These are phyloP conservation scores for Elgaria multicarinata DNA, from an alignment of 2,113 vertebrate species.

Conservation along the genomic window DNA sequence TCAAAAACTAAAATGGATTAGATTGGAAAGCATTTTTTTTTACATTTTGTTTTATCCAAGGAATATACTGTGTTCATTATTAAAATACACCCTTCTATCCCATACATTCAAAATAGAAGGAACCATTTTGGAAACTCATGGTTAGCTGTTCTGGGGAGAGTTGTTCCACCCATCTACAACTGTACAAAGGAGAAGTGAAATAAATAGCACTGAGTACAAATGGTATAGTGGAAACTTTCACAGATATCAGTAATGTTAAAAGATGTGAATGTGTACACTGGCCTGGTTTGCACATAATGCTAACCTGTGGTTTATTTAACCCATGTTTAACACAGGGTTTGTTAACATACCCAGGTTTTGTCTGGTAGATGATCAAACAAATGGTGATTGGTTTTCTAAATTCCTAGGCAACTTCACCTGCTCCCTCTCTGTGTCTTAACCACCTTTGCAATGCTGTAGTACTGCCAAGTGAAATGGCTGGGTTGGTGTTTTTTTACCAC, in stretches of 20 bases:
- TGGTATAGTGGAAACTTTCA: not conserved
- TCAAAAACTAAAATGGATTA: not conserved
- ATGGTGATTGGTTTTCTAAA: too few relatives aligned
- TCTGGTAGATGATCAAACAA: too few relatives aligned
- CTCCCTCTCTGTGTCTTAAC: too few relatives aligned
- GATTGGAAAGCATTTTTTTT: not conserved
- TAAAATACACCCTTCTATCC: not conserved
- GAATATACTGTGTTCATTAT: not conserved
- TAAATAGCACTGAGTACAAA: not conserved
- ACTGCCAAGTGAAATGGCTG: too few relatives aligned
- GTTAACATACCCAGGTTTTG: not conserved
- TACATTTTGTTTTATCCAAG: not conserved
- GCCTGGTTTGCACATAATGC: too few relatives aligned
- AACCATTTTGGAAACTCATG: not conserved
- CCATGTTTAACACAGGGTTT: not conserved
- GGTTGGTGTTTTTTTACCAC: too few relatives aligned
- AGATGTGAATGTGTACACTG: not conserved
- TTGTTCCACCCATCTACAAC: not conserved
- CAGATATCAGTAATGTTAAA: not conserved
- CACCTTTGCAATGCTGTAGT: too few relatives aligned
- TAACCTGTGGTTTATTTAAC: too few relatives aligned
- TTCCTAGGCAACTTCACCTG: too few relatives aligned
- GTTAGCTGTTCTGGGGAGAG: not conserved
- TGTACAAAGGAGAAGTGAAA: not conserved
- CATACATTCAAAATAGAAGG: not conserved